Percentiles rank a stretch among this genome's conserved stretches.
These are phyloP conservation scores for Berghia stephanieae DNA, from an alignment of 1,140 invertebrate species.

Conservation along the genomic window DNA sequence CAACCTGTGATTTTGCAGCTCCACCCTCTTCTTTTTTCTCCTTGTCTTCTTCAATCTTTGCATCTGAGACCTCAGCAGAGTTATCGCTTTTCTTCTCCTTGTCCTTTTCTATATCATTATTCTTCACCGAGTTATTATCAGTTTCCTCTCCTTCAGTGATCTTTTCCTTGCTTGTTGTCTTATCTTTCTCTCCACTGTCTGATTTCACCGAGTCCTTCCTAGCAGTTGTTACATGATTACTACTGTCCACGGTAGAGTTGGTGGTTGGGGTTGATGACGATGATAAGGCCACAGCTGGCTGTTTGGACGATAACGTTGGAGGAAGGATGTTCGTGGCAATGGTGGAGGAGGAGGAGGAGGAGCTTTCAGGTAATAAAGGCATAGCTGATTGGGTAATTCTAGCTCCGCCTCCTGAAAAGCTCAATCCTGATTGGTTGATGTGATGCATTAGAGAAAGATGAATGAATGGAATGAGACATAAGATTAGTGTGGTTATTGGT, in stretches of 20 bases:
- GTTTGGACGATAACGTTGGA: no score
- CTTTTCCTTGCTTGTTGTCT: neutral
- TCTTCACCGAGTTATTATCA: neutral
- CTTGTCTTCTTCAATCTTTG: neutral
- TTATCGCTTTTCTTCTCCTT: conserved; percentile 5
- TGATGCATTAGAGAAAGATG: no score
- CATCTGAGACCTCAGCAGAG: neutral
- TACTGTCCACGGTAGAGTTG: no score
- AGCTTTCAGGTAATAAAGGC: conserved; percentile 37
- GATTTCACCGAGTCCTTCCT: no score
- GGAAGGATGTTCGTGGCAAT: neutral
- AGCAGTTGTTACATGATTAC: no score
- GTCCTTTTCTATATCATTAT: conserved; percentile 9
- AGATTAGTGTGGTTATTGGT: no score
- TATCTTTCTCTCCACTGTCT: conserved; percentile 30
- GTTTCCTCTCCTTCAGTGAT: conserved; percentile 8
- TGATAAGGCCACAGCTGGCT: no score
- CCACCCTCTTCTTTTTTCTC: neutral
- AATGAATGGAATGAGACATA: no score
- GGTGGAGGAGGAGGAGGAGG: conserved; percentile 16
- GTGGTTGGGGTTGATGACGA: no score
- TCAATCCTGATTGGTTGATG: no score
- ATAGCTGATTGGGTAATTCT: conserved; percentile 36
- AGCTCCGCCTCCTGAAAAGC: neutral
- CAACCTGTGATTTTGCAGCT: neutral